Conservation (phyloP, 2,797 vertebrate genomes). For the Tokudaia tokunoshimensis region DNA sequence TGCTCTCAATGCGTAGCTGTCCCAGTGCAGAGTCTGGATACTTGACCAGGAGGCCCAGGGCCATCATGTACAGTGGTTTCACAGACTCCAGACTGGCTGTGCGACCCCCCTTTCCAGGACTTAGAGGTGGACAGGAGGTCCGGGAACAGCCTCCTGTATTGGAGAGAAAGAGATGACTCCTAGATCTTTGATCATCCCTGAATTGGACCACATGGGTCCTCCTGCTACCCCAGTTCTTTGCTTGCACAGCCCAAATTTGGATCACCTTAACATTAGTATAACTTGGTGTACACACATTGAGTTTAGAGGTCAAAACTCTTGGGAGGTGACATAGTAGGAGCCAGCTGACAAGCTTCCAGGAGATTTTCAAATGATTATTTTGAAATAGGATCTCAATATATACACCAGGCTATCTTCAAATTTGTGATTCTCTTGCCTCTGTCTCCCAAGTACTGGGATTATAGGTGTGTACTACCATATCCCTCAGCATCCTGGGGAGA, state of each 20-base stretch:
- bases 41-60: slow-evolving; percentile 86
- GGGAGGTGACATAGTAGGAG: not conserved
- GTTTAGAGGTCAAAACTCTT: slow-evolving; percentile 60
- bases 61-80: slow-evolving; percentile 84
- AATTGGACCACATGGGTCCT: not conserved
- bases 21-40: slow-evolving; percentile 87
- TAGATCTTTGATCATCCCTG: not conserved
- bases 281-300: slow-evolving; percentile 18
- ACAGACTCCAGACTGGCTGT: slow-evolving; percentile 47
- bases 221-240: slow-evolving; percentile 3
- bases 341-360: not conserved
- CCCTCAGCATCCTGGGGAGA: not conserved
- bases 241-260: slow-evolving; percentile 32
- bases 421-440: not conserved
- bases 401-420: not conserved
- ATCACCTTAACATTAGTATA: slow-evolving; percentile 41
- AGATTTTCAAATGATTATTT: not conserved
- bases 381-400: not conserved
- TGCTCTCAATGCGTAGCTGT: slow-evolving; percentile 87
- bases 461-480: not conserved
- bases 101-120: slow-evolving; percentile 57
- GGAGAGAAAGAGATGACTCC: slow-evolving; percentile 54
- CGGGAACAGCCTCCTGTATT: slow-evolving; percentile 72
- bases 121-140: slow-evolving; percentile 67
- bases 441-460: not conserved